These are phyloP conservation scores for Cylindroiulus punctatus DNA, from an alignment of 2,888 invertebrate species.

Conservation along the genomic window DNA sequence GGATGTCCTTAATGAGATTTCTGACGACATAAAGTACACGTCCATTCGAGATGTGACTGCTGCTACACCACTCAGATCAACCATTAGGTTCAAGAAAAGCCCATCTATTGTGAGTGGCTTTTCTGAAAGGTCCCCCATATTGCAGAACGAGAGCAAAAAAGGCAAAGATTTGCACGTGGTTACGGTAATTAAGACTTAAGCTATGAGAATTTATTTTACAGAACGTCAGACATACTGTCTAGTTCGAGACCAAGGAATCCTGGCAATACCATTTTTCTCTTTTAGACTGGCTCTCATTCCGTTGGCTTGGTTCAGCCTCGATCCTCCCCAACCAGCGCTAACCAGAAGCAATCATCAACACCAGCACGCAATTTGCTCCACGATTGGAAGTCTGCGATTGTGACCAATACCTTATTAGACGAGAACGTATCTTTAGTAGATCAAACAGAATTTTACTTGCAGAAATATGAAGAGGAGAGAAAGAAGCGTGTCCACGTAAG, in stretches of 20 bases:
- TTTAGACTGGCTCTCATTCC: neutral
- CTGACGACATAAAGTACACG: neutral
- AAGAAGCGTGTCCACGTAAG: neutral
- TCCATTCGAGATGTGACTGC: neutral
- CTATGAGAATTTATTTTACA: no score
- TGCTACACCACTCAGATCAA: neutral
- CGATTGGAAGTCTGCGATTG: neutral
- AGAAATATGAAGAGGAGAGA: neutral
- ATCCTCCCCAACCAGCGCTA: neutral
- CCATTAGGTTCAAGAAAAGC: neutral
- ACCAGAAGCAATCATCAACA: neutral
- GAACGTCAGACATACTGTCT: no score
- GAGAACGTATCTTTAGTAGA: neutral
- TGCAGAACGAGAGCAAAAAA: neutral
- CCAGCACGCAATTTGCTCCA: neutral
- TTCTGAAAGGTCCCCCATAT: neutral
- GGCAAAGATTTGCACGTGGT: neutral
- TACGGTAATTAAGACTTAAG: neutral
- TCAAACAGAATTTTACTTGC: neutral
- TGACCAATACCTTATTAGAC: neutral
- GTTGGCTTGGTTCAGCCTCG: neutral
- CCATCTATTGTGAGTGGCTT: neutral
- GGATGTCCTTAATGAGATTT: neutral
- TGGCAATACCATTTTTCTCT: no score
- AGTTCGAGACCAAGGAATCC: no score